These are phyloP conservation scores for Ariolimax columbianus DNA, from an alignment of 2,888 invertebrate species.

Conservation along the genomic window DNA sequence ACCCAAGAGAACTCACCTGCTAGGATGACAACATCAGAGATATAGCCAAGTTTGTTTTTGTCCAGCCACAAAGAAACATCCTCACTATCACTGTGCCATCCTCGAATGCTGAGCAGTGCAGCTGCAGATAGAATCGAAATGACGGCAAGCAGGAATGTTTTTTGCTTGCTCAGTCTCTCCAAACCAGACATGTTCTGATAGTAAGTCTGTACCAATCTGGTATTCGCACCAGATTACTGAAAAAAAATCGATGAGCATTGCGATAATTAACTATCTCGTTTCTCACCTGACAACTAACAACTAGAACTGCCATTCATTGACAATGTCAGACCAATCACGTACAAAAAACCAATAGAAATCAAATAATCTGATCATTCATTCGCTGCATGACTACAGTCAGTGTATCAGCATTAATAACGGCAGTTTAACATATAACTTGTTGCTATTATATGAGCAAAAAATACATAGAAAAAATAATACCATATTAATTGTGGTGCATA, in stretches of 20 bases:
- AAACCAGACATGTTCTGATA: conserved; percentile 2
- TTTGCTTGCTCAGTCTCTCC: conserved; percentile 20
- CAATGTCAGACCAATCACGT: too few relatives aligned
- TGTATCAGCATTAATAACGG: too few relatives aligned
- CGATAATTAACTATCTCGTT: neutral
- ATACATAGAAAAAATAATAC: too few relatives aligned
- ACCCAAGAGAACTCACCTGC: conserved; percentile 35
- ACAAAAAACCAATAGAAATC: too few relatives aligned
- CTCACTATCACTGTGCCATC: neutral
- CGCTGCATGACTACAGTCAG: too few relatives aligned
- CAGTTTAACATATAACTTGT: too few relatives aligned
- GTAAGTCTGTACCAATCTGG: neutral
- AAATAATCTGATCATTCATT: too few relatives aligned
- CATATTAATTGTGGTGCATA: too few relatives aligned
- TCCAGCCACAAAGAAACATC: conserved; percentile 33
- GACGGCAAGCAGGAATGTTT: neutral
- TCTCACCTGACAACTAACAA: neutral
- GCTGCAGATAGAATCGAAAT: neutral
- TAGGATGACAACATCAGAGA: conserved; percentile 37
- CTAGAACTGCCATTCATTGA: too few relatives aligned
- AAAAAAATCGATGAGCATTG: neutral
- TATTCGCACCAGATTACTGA: neutral
- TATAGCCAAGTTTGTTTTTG: conserved; percentile 39
- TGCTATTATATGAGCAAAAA: too few relatives aligned
- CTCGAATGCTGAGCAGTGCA: conserved; percentile 3